phyloP scores from a whole-genome alignment of 1,140 invertebrate genomes.

The Drosophila saltans region DNA sequence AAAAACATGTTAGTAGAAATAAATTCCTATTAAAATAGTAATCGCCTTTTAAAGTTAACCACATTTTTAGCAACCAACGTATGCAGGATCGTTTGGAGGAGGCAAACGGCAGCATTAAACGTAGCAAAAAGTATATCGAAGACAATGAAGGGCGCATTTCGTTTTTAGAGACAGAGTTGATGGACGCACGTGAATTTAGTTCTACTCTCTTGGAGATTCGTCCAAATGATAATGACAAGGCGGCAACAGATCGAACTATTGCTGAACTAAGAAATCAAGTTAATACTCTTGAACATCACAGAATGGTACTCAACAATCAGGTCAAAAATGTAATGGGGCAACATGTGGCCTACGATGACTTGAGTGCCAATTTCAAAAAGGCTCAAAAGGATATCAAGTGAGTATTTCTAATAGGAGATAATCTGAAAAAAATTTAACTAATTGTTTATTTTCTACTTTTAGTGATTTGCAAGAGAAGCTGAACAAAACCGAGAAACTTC shows the following conservation, averaged over 20 bases:
- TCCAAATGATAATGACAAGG: not conserved
- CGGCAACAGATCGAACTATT: conserved; percentile 11
- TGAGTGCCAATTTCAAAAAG: not conserved
- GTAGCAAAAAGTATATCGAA: not conserved
- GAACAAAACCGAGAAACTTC: not conserved
- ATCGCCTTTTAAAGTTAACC: not conserved
- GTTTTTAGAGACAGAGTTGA: conserved; percentile 11
- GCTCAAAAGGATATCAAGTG: conserved; percentile 9
- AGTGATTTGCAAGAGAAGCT: conserved; percentile 37
- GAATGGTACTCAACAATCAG: not conserved
- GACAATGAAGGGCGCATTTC: not conserved
- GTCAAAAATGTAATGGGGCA: not conserved
- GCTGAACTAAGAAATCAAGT: conserved; percentile 22
- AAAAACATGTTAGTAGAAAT: conserved; percentile 29
- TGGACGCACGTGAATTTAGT: not conserved
- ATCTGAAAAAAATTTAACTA: not conserved
- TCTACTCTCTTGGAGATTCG: not conserved
- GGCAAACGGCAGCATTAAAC: not conserved
- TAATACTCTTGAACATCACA: conserved; percentile 15
- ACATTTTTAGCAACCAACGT: conserved; percentile 14
- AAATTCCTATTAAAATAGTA: not conserved
- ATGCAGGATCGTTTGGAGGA: conserved; percentile 16
- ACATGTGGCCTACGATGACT: not conserved
- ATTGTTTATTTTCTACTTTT: too few species aligned
- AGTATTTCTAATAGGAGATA: not conserved